Evolutionary conservation across 2,888 invertebrate genomes (phyloP).

Genomic region (Mamestra brassicae): DNA sequence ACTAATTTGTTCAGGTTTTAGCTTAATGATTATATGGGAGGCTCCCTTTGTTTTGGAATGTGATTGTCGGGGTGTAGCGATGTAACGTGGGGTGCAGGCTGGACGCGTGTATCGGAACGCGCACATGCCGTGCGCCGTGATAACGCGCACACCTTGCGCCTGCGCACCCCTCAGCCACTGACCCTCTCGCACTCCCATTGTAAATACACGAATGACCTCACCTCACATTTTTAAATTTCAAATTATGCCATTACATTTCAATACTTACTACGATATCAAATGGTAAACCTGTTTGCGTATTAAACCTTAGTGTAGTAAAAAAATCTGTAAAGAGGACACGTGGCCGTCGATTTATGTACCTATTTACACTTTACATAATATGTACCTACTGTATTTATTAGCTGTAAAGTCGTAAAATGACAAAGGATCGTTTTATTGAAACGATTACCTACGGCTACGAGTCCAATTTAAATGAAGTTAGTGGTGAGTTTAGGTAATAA

Average conservation of each 20-base stretch:
- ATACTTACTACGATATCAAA: constrained; percentile 43
- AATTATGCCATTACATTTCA: constrained; percentile 61
- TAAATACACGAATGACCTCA: constrained; percentile 64
- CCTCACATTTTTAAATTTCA: constrained; percentile 57
- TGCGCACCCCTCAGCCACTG: constrained; percentile 82
- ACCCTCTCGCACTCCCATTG: constrained; percentile 82
- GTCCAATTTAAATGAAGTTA: not conserved
- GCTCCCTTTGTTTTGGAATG: constrained; percentile 82
- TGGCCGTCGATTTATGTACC: constrained; percentile 43
- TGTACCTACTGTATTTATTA: constrained; percentile 38
- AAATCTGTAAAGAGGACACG: constrained; percentile 50
- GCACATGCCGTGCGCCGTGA: constrained; percentile 88
- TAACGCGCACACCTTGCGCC: constrained; percentile 89
- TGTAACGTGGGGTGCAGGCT: constrained; percentile 74
- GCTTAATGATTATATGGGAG: constrained; percentile 69
- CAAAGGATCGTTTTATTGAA: constrained; percentile 11
- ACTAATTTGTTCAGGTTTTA: constrained; percentile 71
- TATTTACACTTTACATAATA: constrained; percentile 20
- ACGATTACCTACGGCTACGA: not conserved
- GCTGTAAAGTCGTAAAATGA: constrained; percentile 41
- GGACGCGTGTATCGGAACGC: constrained; percentile 86
- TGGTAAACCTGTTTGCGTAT: constrained; percentile 58
- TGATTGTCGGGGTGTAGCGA: constrained; percentile 75
- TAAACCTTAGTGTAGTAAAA: constrained; percentile 42
- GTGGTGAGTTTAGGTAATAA: not conserved